Evolutionary conservation across 2,888 invertebrate species (phyloP), one percentile per base, ranked within the genome.

Genomic region (Stictocephala bisonia): DNA sequence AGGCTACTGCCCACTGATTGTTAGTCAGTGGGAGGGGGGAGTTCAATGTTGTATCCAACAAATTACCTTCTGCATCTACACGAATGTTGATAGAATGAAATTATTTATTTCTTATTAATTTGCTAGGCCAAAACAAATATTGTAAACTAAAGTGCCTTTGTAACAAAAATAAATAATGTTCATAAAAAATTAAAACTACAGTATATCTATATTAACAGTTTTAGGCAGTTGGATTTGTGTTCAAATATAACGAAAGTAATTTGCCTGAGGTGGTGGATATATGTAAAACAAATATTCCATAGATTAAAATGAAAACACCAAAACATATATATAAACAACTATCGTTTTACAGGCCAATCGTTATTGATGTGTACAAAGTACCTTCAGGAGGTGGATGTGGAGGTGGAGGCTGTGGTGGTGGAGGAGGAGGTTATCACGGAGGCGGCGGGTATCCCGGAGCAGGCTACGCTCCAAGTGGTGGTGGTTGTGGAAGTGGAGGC

Each of bases 381-480:
- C 22, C 9, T 11, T 15, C 48, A 22, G 66, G 66, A 2, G 48
- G 66, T 31, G 41, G 22, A 41, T 18, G 66, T 22, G 31, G 67
- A 22, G 68, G 68, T 27, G 68, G 68, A 18, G 6, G 26, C 22
- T 26, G 29, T 15, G 50, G 50, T 9, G 48, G 68, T 20, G 68
- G 68, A n/a, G 48, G 48, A 11, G 26, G 58, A 20, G 35, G 18
- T 15, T 31, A 15, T 44, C 9, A 7, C 9, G 4, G n/a, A 6
- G 58, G 58, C 58, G 22, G 11, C 44, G 20, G 67, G 11, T 44
- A 48, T 11, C 48, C 48, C 11, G 67, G 67, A 1, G 60, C 13
- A 27, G 29, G 35, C 4, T 40, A 64, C 18, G 40, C 64, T 4
- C n/a, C 58, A 3, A 27, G 58, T 9, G 35, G 64, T 4, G 64